Percentiles rank a stretch among this genome's conserved stretches.
phyloP scores from a whole-genome alignment of 2,888 invertebrate genomes.

The Blastobasis lacticolella region DNA sequence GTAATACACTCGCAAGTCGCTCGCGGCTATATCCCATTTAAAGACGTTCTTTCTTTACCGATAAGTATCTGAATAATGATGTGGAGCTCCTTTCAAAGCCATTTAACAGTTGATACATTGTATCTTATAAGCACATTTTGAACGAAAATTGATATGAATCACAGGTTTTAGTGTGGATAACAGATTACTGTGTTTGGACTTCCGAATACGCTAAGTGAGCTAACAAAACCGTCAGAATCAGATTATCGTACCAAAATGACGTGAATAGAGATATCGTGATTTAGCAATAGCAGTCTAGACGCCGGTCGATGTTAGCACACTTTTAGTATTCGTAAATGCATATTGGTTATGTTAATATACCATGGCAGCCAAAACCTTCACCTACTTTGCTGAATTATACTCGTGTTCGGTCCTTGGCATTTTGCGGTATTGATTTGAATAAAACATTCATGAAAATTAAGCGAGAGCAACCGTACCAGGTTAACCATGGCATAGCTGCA shows the following conservation, averaged over 20 bases:
- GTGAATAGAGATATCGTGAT: conserved; percentile 1
- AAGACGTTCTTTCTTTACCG: no score
- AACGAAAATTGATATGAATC: no score
- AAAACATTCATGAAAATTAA: conserved; percentile 6
- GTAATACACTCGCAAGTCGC: no score
- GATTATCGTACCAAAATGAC: conserved; percentile 2
- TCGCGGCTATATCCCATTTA: no score
- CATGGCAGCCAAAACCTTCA: conserved; percentile 2
- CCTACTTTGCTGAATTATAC: conserved; percentile 3
- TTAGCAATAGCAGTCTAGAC: background rate
- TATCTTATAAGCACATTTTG: no score
- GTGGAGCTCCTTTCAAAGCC: no score
- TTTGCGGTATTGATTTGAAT: conserved; percentile 1
- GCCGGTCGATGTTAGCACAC: background rate
- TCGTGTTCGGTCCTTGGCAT: conserved; percentile 9
- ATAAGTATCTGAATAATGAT: no score
- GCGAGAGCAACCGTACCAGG: conserved; percentile 1
- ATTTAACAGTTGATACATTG: no score
- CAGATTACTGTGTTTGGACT: no score
- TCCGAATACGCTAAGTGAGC: background rate
- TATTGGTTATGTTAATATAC: conserved; percentile 4
- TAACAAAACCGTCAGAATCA: background rate
- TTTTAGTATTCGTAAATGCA: background rate
- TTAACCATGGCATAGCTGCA: conserved; percentile 18
- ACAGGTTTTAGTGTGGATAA: no score